Evolutionary conservation across 2,888 invertebrate species (phyloP).

Genomic region (Papilio elwesi): DNA sequence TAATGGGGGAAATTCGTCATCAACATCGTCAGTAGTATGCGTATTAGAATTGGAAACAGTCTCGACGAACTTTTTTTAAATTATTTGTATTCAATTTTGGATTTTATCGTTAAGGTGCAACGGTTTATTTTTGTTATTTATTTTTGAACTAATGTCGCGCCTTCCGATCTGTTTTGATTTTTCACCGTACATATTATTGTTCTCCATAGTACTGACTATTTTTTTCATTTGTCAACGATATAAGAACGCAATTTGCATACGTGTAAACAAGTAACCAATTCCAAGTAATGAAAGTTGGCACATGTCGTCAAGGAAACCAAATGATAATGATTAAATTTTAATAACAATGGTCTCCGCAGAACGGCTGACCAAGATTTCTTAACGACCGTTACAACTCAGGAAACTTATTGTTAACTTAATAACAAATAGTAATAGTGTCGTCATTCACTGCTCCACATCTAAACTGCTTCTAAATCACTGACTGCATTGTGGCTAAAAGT

Average conservation of each 20-base stretch:
- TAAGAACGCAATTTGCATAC: background rate
- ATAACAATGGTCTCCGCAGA: constrained; percentile 43
- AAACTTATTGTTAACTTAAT: constrained; percentile 45
- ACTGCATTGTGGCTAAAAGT: background rate
- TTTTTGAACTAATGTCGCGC: no score
- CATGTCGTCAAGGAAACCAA: background rate
- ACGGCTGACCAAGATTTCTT: constrained; percentile 45
- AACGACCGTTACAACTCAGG: constrained; percentile 48
- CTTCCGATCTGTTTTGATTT: no score
- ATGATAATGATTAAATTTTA: constrained; percentile 44
- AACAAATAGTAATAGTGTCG: constrained; percentile 10
- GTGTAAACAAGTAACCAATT: background rate
- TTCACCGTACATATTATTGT: no score
- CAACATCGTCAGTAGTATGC: no score
- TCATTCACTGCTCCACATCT: background rate
- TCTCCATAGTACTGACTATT: no score
- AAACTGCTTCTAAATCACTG: background rate
- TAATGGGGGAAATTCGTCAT: no score
- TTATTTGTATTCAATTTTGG: no score
- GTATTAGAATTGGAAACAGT: no score
- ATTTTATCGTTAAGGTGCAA: no score
- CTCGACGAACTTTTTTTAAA: no score
- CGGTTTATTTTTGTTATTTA: no score
- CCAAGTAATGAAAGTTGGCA: constrained; percentile 1
- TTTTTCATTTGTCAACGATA: background rate